Percentiles rank a stretch among this genome's conserved stretches.
Conservation (phyloP, 1,140 invertebrate species). For the Pemphigus obesinymphae region DNA sequence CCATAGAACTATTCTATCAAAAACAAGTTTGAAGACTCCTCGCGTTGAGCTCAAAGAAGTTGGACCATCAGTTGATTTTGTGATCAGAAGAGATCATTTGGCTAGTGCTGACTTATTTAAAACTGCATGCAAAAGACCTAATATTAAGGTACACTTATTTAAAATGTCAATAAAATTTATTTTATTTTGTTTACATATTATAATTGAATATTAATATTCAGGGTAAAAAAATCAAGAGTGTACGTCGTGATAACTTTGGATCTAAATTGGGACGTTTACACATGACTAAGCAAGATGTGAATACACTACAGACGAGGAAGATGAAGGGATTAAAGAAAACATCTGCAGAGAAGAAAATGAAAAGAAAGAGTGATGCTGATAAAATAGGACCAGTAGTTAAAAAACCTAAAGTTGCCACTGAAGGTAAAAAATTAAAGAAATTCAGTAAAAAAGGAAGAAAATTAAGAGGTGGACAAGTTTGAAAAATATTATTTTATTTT, state of each 20-base stretch:
- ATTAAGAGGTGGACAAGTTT: slow-evolving; percentile 35
- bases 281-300: slow-evolving; percentile 82
- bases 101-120: slow-evolving; percentile 89
- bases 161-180: too few relatives aligned
- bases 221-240: slow-evolving; percentile 85
- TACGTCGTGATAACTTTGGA: slow-evolving; percentile 79
- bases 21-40: slow-evolving; percentile 81
- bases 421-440: slow-evolving; percentile 35
- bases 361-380: background rate
- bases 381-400: slow-evolving; percentile 1
- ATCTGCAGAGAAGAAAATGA: slow-evolving; percentile 12
- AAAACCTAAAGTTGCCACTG: background rate
- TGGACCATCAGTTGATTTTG: slow-evolving; percentile 87
- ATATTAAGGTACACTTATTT: slow-evolving; percentile 53
- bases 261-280: slow-evolving; percentile 87
- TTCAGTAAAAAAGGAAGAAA: slow-evolving; percentile 38
- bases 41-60: slow-evolving; percentile 90
- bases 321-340: slow-evolving; percentile 86
- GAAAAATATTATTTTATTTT: background rate
- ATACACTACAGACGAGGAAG: slow-evolving; percentile 83
- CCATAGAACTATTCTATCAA: slow-evolving; percentile 77
- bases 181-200: background rate
- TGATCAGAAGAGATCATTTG: slow-evolving; percentile 76
- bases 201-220: slow-evolving; percentile 50
- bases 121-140: slow-evolving; percentile 77